Base-by-base conservation (phyloP, 2,797 vertebrate genomes). In the Harpagifer antarcticus region DNA sequence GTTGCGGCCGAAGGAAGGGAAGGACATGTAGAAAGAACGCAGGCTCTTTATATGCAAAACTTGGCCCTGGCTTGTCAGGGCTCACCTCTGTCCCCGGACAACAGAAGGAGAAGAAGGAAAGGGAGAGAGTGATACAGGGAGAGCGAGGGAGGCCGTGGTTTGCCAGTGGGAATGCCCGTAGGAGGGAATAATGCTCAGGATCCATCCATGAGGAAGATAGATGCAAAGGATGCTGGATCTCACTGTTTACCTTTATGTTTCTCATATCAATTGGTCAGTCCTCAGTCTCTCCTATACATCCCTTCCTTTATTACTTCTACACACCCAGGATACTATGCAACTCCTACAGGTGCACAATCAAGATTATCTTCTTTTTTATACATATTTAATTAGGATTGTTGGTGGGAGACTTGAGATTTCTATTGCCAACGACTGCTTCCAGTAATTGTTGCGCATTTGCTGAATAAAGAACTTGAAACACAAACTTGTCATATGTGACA, bases 11-110 rank as follows among this genome's bases (percentile, higher is more conserved):
- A 81, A 79, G 76, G 48, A 82, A 84, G 13, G 61, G 70, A 86
- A 88, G 86, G 76, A 76, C 80, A 54, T 54, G 72, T 45, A 59
- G 74, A 69, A 78, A 66, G 76, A 79, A 81, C 15, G 54, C 81
- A 79, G 71, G 77, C 86, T 91, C 86, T 91, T 90, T 87, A 85
- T 84, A 92, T 93, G 92, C 86, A 91, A 92, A 92, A 44, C 49
- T 60, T 87, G 83, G 83, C 88, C 86, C 80, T 88, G 87, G 89
- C 76, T 85, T 91, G 91, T 91, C 89, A 90, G 85, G 81, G 71
- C 83, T 92, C 87, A 90, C 90, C 91, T 88, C 81, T 92, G 90
- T 91, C 87, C 85, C 83, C 43, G 52, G 81, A 91, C 87, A 92
- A 84, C 88, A 90, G 73, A 72, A 77, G 78, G 83, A 84, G 82